Base-by-base conservation (phyloP, 2,797 vertebrate genomes). In the Scolopax bukidnonensis region DNA sequence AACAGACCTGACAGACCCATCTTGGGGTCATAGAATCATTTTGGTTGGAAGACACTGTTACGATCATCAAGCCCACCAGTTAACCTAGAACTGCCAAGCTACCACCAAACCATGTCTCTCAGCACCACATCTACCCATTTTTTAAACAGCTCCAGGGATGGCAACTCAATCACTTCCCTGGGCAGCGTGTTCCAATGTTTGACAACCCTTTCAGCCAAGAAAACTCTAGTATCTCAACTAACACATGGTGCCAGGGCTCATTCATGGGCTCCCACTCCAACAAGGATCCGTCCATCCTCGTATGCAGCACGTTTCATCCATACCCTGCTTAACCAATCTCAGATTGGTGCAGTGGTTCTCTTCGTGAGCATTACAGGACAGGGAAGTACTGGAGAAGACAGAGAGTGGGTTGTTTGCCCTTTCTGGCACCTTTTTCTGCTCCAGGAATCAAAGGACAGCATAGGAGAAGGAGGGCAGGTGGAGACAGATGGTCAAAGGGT, bases 231-330 rank as follows among this genome's bases (percentile, higher is more conserved):
- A 32, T 32, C 30, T 53, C 33, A 38, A 11, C 14, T 2, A 45
- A 2, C 7, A 10, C 6, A 2, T 0, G 3, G 19, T 33, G 6
- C 12, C 33, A 69, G 20, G n/a, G 25, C 15, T 80, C 25, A 21
- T 43, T 28, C 2, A 1, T 0, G 0, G 27, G 19, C 8, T 73
- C 9, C 12, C 4, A 3, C 20, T 33, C 24, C 6, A 11, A 63
- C 24, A 27, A 54, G 21, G 4, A 32, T 7, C 6, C 2, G 0
- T 43, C 54, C 59, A 36, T 33, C 33, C 24, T 59, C 0, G 0
- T 12, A 48, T 54, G 32, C 10, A 56, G 8, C 10, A 2, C 1
- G 3, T 71, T 87, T 71, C 32, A 53, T 19, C 48, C 60, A 1
- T 17, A 24, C 9, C 16, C 41, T 74, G 25, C 27, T 65, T 51